Conservation (phyloP, 2,113 vertebrate genomes). For the Paralichthys olivaceus region DNA sequence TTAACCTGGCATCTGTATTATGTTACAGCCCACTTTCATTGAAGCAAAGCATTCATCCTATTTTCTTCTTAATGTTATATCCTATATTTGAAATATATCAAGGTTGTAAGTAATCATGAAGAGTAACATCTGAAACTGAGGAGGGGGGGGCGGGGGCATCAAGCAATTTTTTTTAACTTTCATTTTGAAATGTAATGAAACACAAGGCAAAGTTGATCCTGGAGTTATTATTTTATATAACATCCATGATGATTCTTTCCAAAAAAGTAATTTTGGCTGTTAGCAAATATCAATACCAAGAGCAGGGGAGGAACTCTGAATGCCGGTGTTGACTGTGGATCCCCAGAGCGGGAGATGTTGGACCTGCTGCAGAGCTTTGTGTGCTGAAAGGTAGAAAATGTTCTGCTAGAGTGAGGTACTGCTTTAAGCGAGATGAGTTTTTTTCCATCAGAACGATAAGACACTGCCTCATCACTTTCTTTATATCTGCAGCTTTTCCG, state of each 20-base stretch:
- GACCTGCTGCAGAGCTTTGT: constrained; percentile 63
- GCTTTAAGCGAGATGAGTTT: constrained; percentile 42
- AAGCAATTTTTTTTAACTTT: constrained; percentile 63
- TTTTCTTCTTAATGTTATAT: background rate
- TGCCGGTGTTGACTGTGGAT: constrained; percentile 72
- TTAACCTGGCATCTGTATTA: background rate
- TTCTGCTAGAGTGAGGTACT: constrained; percentile 51
- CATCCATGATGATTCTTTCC: constrained; percentile 65
- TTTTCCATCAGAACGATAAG: constrained; percentile 18
- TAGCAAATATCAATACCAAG: constrained; percentile 78
- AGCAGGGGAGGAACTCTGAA: constrained; percentile 65
- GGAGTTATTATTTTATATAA: constrained; percentile 75
- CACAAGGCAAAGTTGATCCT: constrained; percentile 70
- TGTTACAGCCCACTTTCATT: background rate
- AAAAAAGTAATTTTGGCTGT: constrained; percentile 79
- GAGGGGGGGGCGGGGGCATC: background rate
- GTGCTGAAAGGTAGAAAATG: constrained; percentile 65
- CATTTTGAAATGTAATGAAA: constrained; percentile 75
- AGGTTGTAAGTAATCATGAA: constrained; percentile 15
- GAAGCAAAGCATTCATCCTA: background rate
- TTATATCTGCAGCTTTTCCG: background rate
- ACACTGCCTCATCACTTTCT: constrained; percentile 19
- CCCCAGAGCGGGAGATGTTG: constrained; percentile 62
- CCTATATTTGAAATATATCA: background rate
- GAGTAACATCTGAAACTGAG: constrained; percentile 13